Evolutionary conservation across 2,113 vertebrate species (phyloP), one percentile per base, ranked within the genome.

Genomic region (Oncorhynchus clarkii): DNA sequence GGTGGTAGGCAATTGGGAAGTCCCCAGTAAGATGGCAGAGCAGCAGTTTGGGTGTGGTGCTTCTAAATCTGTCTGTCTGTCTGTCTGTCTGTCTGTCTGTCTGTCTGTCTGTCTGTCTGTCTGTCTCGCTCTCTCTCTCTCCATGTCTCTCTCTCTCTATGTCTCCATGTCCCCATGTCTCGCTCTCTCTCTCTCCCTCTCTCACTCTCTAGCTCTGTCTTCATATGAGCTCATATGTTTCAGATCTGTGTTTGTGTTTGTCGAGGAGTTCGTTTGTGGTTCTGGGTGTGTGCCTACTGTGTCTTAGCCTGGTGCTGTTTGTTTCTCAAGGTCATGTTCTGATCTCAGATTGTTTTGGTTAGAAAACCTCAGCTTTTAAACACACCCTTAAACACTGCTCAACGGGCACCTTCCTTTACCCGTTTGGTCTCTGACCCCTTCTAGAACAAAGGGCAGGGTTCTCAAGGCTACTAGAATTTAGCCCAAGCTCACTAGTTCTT

Each of bases 191-290:
- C 34, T 39, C 7, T 2, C 34, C 0, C 2, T 11, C 34, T 39
- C 34, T 39, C 34, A 0, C 34, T 39, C 34, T 39, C 39, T 39
- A 8, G 7, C 39, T 39, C 39, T 8, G 7, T 39, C 39, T 45
- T 76, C 74, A 78, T 87, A 88, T 90, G 89, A 92, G 89, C 85
- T 90, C 91, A 92, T 87, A 81, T 81, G 86, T 91, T 91, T 92
- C 88, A 88, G 86, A 90, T 89, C 70, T 90, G 84, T 82, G 86
- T 87, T 91, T 89, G 80, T 88, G 85, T 45, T 57, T 48, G 22
- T 57, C 49, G 76, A 71, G 65, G 69, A 79, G 88, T 92, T 92
- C 93, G 92, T 90, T 92, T 94, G 92, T 90, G 92, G 92, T 93
- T 92, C 88, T 93, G 90, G 92, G 93, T 76, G 92, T 92, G 86